Base-by-base conservation (phyloP, 2,797 vertebrate species). In the Gila robusta region DNA sequence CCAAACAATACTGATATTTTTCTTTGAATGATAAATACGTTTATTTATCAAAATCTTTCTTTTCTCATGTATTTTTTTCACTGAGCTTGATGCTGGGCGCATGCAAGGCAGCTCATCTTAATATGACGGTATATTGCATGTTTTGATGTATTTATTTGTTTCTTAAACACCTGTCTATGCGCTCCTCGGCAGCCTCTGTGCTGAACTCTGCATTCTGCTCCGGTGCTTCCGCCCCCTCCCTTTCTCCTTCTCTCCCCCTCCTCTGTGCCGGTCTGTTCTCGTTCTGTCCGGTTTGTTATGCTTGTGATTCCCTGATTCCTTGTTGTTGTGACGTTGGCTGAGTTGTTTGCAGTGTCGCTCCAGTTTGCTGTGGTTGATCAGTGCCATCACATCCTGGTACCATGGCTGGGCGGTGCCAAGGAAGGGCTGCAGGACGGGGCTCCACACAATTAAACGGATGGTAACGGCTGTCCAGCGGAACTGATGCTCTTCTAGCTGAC, bases 401-500 rank as follows among this genome's bases (percentile, higher is more conserved):
- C 94, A 95, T 0, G 93, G 93, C 87, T 94, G 92, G 28, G 78
- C 16, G 26, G 81, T 70, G 78, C 79, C 89, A 28, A 41, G 64
- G 3, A 44, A 77, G 12, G 88, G 91, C 49, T 89, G 91, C 85
- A 91, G 91, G 0, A 91, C 89, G n/a, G 95, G 91, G 89, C 93
- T 94, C 93, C 94, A 94, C 81, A 96, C 94, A 0, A 91, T 88
- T 23, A 96, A 93, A 73, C 90, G 94, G 73, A 96, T 91, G 0
- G 92, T 95, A 76, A 96, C 93, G 0, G 95, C 95, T 0, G 94
- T 96, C 96, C 96, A 96, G 89, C 93, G 94, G 89, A 96, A 96
- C 56, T 95, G 94, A 7, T 96, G 96, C 90, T 96, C 96, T 91
- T 96, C 96, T 84, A 96, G 94, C 91, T 96, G 95, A 90, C 96